phyloP scores from a whole-genome alignment of 2,113 vertebrate species.

The Scartelaos histophorus region DNA sequence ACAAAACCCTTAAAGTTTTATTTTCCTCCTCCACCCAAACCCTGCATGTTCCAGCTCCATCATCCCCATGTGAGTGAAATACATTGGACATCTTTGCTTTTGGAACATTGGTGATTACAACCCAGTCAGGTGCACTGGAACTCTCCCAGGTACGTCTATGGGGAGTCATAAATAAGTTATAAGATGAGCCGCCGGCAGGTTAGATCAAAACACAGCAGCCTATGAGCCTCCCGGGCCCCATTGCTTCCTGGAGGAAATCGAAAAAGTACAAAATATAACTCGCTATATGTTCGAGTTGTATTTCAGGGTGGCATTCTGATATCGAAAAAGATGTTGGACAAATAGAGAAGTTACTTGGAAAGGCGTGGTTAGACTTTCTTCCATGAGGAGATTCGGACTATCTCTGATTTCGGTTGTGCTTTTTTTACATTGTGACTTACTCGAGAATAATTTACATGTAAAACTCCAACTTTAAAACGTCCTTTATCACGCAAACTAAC shows the following conservation, averaged over 20 bases:
- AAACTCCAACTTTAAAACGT: no score
- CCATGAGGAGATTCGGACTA: not conserved
- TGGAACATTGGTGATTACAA: conserved; percentile 29
- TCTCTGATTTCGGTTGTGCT: no score
- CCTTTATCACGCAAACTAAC: no score
- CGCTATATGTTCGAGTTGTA: not conserved
- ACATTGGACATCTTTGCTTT: not conserved
- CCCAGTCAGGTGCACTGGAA: conserved; percentile 27
- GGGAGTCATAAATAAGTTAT: conserved; percentile 42
- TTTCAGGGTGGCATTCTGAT: not conserved
- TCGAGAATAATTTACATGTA: no score
- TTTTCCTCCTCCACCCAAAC: not conserved
- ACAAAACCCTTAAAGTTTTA: not conserved
- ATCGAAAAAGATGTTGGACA: not conserved
- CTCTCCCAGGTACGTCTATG: conserved; percentile 22
- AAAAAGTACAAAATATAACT: conserved; percentile 2
- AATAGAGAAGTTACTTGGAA: not conserved
- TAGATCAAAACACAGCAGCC: conserved; percentile 41
- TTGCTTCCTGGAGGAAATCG: conserved; percentile 9
- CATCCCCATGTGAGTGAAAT: not conserved
- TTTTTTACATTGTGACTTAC: no score
- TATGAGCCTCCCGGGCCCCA: conserved; percentile 22
- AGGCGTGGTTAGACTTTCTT: not conserved
- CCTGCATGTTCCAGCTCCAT: not conserved
- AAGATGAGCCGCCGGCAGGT: conserved; percentile 42